Evolutionary conservation across 53 echinoderm and acorn worm species (phyloP).

Genomic region (Mesocentrotus franciscanus): DNA sequence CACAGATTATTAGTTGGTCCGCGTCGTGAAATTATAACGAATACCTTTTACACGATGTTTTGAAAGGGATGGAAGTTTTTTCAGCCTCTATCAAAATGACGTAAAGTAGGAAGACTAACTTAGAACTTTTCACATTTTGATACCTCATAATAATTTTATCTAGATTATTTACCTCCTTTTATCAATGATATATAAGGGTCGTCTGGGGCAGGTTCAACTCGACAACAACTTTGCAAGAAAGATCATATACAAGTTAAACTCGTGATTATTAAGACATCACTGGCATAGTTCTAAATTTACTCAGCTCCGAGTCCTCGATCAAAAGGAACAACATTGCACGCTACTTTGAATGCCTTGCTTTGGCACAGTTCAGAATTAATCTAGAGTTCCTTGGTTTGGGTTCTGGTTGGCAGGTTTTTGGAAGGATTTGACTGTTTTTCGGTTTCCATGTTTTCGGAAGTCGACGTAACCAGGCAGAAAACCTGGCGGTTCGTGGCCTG

Average conservation of each 20-base stretch:
- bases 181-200: not conserved
- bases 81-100: no score
- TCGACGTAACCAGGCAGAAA: conserved; percentile 45
- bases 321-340: conserved; percentile 37
- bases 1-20: no score
- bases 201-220: not conserved
- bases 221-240: not conserved
- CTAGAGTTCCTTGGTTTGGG: conserved; percentile 39
- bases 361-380: conserved; percentile 44
- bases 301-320: not conserved
- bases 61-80: no score
- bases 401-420: conserved; percentile 28
- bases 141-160: not conserved
- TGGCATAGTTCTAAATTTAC: not conserved
- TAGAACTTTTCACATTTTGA: not conserved
- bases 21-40: no score
- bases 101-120: no score
- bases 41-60: no score
- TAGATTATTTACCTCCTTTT: not conserved
- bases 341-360: conserved; percentile 21
- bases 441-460: conserved; percentile 58
- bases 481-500: conserved; percentile 32
- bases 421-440: conserved; percentile 53
- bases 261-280: conserved; percentile 58
- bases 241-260: not conserved